Conservation (phyloP, 2,888 invertebrate species). For the Harpalus rufipes region DNA sequence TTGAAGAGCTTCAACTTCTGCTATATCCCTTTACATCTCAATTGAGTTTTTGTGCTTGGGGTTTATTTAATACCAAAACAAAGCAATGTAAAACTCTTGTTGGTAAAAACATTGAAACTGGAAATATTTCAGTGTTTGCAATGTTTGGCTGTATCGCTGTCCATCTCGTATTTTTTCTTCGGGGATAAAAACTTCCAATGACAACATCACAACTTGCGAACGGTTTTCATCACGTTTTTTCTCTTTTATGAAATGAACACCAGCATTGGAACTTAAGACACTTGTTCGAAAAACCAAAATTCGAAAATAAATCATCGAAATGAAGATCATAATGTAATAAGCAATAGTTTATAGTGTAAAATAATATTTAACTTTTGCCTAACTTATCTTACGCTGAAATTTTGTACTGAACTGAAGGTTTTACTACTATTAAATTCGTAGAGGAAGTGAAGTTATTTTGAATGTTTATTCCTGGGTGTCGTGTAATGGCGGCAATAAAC, state of each 20-base stretch:
- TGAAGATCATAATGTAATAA: too few species aligned
- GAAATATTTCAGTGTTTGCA: slow-evolving; percentile 21
- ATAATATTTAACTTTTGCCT: too few species aligned
- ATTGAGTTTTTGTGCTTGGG: not conserved
- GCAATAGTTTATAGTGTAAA: too few species aligned
- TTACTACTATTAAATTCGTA: not conserved
- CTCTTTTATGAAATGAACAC: slow-evolving; percentile 48
- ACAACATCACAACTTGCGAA: slow-evolving; percentile 33
- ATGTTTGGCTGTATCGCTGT: slow-evolving; percentile 8
- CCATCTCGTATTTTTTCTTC: slow-evolving; percentile 23
- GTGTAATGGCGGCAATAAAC: not conserved
- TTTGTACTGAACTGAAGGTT: not conserved
- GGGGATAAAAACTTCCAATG: slow-evolving; percentile 15
- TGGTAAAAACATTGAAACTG: slow-evolving; percentile 12
- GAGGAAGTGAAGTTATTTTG: not conserved
- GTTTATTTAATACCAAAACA: slow-evolving; percentile 19
- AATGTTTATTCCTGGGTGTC: not conserved
- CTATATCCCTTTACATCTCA: not conserved
- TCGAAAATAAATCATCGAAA: not conserved
- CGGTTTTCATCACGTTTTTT: slow-evolving; percentile 53
- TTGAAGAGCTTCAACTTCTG: not conserved
- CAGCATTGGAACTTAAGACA: not conserved
- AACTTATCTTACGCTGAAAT: not conserved
- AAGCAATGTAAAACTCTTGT: slow-evolving; percentile 6
- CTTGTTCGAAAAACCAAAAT: not conserved